Evolutionary conservation across 2,888 invertebrate species (phyloP).

Genomic region (Scotopteryx bipunctaria): DNA sequence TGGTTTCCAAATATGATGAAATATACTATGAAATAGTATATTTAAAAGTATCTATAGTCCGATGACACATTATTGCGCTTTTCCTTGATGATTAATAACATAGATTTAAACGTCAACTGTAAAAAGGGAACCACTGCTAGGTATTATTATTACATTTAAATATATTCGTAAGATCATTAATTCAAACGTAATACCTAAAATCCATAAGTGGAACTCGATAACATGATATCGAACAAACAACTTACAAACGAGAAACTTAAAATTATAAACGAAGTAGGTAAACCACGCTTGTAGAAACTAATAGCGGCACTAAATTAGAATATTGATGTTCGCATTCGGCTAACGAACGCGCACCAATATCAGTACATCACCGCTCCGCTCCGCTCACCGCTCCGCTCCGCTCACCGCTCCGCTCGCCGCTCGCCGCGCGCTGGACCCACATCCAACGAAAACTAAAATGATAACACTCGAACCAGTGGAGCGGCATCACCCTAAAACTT

Average conservation of each 20-base stretch:
- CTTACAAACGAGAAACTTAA: conserved; percentile 15
- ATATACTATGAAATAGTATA: too few species aligned
- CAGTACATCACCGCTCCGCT: conserved; percentile 77
- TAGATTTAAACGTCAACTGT: too few species aligned
- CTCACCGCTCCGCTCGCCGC: too few species aligned
- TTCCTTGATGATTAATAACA: too few species aligned
- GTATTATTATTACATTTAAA: too few species aligned
- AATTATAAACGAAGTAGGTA: conserved; percentile 31
- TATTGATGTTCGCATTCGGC: conserved; percentile 69
- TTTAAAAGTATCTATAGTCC: too few species aligned
- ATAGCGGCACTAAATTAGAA: conserved; percentile 69
- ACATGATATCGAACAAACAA: conserved; percentile 7
- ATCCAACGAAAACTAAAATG: conserved; percentile 60
- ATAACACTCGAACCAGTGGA: conserved; percentile 55
- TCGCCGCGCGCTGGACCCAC: conserved; percentile 67
- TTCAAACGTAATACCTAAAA: not conserved
- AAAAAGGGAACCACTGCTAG: too few species aligned
- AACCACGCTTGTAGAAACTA: conserved; percentile 40
- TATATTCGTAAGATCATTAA: not conserved
- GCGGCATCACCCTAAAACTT: conserved; percentile 40
- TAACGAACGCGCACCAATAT: conserved; percentile 71
- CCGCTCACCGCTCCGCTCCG: too few species aligned
- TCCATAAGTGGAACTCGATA: conserved; percentile 3
- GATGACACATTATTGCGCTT: too few species aligned
- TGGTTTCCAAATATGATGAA: too few species aligned